Evolutionary conservation across 2,113 vertebrate species (phyloP), one percentile per base, ranked within the genome.

Genomic region (Anthoscopus minutus): DNA sequence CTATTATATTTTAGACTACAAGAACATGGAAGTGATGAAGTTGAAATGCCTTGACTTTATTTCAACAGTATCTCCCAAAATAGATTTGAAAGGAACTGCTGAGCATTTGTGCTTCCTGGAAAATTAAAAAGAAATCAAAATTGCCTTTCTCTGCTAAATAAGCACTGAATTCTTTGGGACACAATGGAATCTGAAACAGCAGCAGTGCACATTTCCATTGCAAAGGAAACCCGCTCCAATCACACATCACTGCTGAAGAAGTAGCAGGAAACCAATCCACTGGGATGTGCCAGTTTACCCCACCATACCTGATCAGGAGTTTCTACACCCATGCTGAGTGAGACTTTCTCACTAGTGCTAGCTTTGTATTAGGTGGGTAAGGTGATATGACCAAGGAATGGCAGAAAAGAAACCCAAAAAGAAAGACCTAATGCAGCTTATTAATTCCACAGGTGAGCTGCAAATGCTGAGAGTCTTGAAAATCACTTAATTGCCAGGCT

Each of bases 391-490:
- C 61, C 80, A 81, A 53, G 0, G 1, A 88, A 67, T 1, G 4
- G 78, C 79, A 81, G 79, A 94, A 93, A 91, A 85, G 37, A 89
- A 91, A 86, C 48, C 40, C 15, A 62, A 54, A 87, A 67, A 25
- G 18, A 62, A 84, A 78, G 37, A 18, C 69, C 83, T 81, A 83
- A 80, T 14, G 30, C 60, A 80, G 58, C n/a, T 95, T 83, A 82
- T 85, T 94, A 95, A 96, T 96, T 95, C 77, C 91, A 65, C 94
- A 85, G 82, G 82, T 92, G 81, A 88, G 88, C 60, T 37, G 65
- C 56, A 66, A 86, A 81, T 10, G 50, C 38, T 60, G 51, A 48
- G 81, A 74, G 86, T 81, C 88, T 77, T 88, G 57, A 95, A 96
- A 96, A 91, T 80, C 84, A 62, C 93, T 93, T 96, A 89, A 86